Evolutionary conservation across 92 coral and sea anemone species (phyloP).

Genomic region (Parazoanthus atlanticus): DNA sequence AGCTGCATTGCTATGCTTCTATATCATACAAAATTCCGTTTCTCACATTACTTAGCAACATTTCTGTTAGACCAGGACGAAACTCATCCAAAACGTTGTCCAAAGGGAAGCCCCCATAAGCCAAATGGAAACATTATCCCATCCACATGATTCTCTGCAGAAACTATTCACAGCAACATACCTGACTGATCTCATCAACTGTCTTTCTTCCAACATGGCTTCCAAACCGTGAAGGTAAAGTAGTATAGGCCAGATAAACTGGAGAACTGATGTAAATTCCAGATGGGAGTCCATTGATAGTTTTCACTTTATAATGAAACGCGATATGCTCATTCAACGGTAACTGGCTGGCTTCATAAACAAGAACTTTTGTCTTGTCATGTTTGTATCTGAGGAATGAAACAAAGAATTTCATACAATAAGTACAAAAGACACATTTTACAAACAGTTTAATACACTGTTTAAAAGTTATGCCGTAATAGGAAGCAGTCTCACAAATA

Average conservation of each 20-base stretch:
- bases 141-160: background rate
- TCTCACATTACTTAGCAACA: too few relatives aligned
- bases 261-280: conserved; percentile 66
- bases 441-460: background rate
- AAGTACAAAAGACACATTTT: background rate
- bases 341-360: conserved; percentile 63
- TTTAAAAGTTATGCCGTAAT: background rate
- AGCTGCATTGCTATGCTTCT: too few relatives aligned
- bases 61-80: too few relatives aligned
- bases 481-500: too few relatives aligned
- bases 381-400: conserved; percentile 61
- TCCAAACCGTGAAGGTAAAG: conserved; percentile 61
- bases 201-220: conserved; percentile 65
- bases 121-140: background rate
- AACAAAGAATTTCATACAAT: background rate
- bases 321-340: conserved; percentile 41
- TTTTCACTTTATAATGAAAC: conserved; percentile 67
- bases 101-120: background rate
- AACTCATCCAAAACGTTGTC: too few relatives aligned
- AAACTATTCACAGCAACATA: conserved; percentile 5
- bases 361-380: conserved; percentile 64
- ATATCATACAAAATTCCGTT: too few relatives aligned
- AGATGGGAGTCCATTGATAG: conserved; percentile 62
- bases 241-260: conserved; percentile 65
- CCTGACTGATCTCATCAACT: conserved; percentile 48